These are phyloP conservation scores for Drosophila atripex DNA, from an alignment of 2,888 invertebrate genomes.

Conservation along the genomic window DNA sequence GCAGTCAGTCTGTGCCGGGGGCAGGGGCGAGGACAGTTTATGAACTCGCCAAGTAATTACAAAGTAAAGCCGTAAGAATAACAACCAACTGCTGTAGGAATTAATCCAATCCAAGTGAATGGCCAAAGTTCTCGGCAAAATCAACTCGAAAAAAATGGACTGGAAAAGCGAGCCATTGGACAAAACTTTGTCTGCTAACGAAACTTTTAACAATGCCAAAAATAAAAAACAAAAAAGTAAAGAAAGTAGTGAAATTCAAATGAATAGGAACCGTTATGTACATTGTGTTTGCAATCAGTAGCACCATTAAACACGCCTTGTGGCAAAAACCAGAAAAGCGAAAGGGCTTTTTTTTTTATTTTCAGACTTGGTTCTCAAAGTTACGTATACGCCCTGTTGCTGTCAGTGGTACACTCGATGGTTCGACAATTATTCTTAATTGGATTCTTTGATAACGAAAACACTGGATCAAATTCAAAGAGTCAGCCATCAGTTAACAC, in stretches of 20 bases:
- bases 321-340: not conserved
- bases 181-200: slow-evolving; percentile 13
- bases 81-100: slow-evolving; percentile 37
- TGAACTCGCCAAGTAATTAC: slow-evolving; percentile 57
- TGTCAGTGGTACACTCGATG: no score
- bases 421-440: not conserved
- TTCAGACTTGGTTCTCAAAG: not conserved
- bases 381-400: not conserved
- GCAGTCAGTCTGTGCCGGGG: slow-evolving; percentile 12
- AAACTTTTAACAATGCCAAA: slow-evolving; percentile 20
- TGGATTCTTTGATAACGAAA: not conserved
- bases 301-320: not conserved
- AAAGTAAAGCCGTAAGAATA: slow-evolving; percentile 36
- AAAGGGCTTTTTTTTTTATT: not conserved
- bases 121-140: slow-evolving; percentile 54
- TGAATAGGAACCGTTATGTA: not conserved
- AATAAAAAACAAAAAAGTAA: not conserved
- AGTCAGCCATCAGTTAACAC: not conserved
- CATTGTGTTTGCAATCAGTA: not conserved
- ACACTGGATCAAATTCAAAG: not conserved
- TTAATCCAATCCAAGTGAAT: slow-evolving; percentile 55
- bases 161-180: slow-evolving; percentile 17
- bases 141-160: slow-evolving; percentile 16
- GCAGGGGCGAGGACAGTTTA: slow-evolving; percentile 29
- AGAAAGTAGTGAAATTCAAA: slow-evolving; percentile 7